Conservation (phyloP, 2,888 invertebrate genomes). For the Chironomus tentans region DNA sequence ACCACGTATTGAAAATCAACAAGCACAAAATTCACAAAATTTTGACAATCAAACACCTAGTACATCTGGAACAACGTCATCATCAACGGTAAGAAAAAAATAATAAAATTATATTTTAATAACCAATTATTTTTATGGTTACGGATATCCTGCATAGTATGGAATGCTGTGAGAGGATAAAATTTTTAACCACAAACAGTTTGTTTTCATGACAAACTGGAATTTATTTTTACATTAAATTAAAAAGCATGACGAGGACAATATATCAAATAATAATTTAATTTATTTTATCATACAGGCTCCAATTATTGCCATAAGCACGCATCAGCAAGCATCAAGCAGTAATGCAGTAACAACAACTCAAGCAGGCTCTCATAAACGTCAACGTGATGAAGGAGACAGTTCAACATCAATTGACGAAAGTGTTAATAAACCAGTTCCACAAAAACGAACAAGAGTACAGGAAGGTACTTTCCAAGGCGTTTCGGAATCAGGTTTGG, state of each 20-base stretch:
- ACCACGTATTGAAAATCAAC: constrained; percentile 55
- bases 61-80: constrained; percentile 33
- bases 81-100: not conserved
- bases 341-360: constrained; percentile 61
- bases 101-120: not conserved
- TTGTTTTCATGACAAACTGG: not conserved
- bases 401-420: constrained; percentile 45
- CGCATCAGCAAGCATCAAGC: constrained; percentile 44
- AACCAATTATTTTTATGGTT: not conserved
- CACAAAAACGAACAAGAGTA: constrained; percentile 38
- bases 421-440: constrained; percentile 36
- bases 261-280: not conserved
- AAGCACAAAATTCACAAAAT: constrained; percentile 35
- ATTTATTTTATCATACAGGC: constrained; percentile 8
- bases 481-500: constrained; percentile 50
- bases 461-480: constrained; percentile 36
- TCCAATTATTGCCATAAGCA: constrained; percentile 36
- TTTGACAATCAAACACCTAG: constrained; percentile 35
- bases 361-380: constrained; percentile 53
- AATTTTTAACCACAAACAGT: too few species aligned
- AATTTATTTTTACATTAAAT: not conserved
- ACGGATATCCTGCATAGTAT: not conserved
- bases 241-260: not conserved
- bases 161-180: too few species aligned
- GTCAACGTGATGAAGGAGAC: constrained; percentile 50